Conservation (phyloP, 1,140 invertebrate genomes). For the Aphelenchoides besseyi region DNA sequence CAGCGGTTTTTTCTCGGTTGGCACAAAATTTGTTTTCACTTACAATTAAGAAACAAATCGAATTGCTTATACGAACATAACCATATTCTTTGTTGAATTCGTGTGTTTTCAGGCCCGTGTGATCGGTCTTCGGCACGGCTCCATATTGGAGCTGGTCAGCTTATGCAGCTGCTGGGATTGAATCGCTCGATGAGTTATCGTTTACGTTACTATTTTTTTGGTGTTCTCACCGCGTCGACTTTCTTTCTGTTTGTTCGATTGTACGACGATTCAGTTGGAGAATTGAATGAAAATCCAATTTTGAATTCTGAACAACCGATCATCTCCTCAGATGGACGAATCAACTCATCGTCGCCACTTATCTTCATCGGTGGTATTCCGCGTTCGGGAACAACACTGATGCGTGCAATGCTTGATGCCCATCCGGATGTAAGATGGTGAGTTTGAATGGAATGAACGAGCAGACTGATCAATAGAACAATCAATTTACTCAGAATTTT, state of each 20-base stretch:
- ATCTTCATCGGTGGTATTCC: conserved; percentile 48
- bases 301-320: background rate
- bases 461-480: background rate
- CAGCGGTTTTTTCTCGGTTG: too few species aligned
- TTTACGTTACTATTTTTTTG: background rate
- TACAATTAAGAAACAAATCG: too few species aligned
- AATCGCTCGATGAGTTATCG: background rate
- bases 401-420: conserved; percentile 92
- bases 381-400: conserved; percentile 40
- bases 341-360: conserved; percentile 1
- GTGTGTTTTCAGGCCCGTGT: background rate
- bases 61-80: too few species aligned
- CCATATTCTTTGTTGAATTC: too few species aligned
- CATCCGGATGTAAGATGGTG: conserved; percentile 90
- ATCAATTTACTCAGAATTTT: conserved; percentile 11
- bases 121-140: background rate
- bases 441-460: conserved; percentile 24
- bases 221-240: background rate
- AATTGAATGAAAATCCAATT: background rate
- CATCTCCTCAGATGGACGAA: background rate
- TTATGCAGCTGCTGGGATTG: background rate
- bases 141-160: conserved; percentile 5
- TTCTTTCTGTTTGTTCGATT: background rate
- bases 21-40: too few species aligned
- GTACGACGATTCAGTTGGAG: background rate